A percentile compares a stretch with the other conserved stretches of the same genome.
Conservation (phyloP, 2,888 invertebrate species). For the Pheosia tremula region DNA sequence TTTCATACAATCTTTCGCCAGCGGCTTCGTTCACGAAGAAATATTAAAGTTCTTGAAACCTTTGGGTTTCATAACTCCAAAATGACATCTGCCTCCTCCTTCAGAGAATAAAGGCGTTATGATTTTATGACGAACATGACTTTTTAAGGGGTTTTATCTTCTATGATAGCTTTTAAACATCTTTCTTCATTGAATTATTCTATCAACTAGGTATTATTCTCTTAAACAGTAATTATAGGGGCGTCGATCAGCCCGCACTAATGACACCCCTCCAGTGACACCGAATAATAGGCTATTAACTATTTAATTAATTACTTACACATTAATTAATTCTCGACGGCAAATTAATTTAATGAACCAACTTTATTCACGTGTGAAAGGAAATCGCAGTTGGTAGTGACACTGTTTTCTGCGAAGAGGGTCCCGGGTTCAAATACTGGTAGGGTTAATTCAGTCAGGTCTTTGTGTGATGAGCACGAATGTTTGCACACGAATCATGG, state of each 20-base stretch:
- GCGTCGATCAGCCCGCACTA: conserved; percentile 5
- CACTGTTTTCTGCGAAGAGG: too few relatives aligned
- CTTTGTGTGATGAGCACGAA: too few relatives aligned
- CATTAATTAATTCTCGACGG: conserved; percentile 3
- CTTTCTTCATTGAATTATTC: too few relatives aligned
- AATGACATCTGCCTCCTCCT: background rate
- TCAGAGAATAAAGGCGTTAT: background rate
- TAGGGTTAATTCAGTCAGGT: too few relatives aligned
- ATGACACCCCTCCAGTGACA: background rate
- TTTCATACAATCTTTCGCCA: background rate
- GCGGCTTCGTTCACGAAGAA: background rate
- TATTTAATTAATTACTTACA: conserved; percentile 6
- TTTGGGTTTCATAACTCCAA: background rate
- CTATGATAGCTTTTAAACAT: too few relatives aligned
- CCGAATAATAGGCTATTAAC: background rate
- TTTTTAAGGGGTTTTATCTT: too few relatives aligned
- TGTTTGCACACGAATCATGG: too few relatives aligned
- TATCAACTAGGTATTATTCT: background rate
- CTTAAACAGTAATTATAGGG: background rate
- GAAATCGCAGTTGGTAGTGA: too few relatives aligned
- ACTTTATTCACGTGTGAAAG: background rate
- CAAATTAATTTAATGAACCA: background rate
- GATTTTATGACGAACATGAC: background rate
- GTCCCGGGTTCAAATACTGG: too few relatives aligned
- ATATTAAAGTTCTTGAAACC: background rate